Conservation (phyloP, 2,797 vertebrate genomes). For the Pipistrellus kuhlii region DNA sequence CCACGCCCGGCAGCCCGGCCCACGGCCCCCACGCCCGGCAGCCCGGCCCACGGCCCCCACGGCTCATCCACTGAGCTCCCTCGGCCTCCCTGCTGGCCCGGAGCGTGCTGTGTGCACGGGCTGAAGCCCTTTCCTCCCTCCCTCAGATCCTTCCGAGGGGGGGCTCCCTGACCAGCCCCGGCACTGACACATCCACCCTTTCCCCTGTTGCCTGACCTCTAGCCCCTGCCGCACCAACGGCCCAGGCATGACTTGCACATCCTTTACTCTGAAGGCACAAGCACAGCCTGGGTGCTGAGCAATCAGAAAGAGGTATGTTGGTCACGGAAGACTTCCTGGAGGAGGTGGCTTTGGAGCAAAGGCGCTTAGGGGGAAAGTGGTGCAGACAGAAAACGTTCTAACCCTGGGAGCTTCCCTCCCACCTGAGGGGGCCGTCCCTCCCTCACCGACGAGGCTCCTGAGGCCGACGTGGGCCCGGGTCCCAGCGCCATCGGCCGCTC, state of each 20-base stretch:
- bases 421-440: background rate
- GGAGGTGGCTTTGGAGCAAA: background rate
- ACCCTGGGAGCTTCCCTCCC: background rate
- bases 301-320: background rate
- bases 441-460: background rate
- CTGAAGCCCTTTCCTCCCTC: background rate
- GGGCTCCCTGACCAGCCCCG: background rate
- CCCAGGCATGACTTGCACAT: background rate
- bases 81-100: accelerated
- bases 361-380: too few relatives aligned
- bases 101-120: accelerated
- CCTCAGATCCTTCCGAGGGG: background rate
- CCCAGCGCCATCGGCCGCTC: background rate
- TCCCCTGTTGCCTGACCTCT: background rate
- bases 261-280: background rate
- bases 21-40: too few relatives aligned
- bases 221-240: background rate
- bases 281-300: background rate
- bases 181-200: background rate
- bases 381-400: background rate
- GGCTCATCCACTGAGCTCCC: background rate
- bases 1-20: background rate
- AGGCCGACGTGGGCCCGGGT: background rate
- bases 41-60: accelerated
- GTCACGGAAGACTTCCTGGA: background rate